Conservation (phyloP, 2,888 invertebrate genomes). For the Stratiomys singularior region DNA sequence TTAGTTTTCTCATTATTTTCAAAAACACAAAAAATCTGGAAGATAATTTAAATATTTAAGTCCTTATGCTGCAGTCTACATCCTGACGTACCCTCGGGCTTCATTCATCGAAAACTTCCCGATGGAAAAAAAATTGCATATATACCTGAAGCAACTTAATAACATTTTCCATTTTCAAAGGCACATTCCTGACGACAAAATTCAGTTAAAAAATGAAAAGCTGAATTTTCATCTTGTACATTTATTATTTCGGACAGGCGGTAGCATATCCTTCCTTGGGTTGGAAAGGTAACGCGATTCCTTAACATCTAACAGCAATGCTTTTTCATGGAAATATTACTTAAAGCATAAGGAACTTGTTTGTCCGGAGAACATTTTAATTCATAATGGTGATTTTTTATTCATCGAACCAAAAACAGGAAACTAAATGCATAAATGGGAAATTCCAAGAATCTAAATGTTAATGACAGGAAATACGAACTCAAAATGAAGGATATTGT, state of each 20-base stretch:
- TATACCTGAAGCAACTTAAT: constrained; percentile 1
- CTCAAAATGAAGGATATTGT: too few species aligned
- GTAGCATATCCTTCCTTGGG: background rate
- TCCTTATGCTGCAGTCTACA: background rate
- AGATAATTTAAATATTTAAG: constrained; percentile 1
- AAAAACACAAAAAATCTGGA: background rate
- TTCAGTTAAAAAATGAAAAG: constrained; percentile 33
- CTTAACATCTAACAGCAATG: background rate
- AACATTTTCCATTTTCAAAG: constrained; percentile 22
- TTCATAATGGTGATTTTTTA: background rate
- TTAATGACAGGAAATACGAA: too few species aligned
- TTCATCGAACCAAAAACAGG: background rate
- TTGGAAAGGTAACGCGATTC: background rate
- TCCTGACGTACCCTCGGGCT: too few species aligned
- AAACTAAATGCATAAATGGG: background rate
- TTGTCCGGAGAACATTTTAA: background rate
- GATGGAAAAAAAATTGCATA: too few species aligned
- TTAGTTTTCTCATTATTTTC: constrained; percentile 19
- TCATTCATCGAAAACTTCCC: too few species aligned
- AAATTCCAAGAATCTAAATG: background rate
- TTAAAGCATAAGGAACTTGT: background rate
- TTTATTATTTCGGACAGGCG: background rate
- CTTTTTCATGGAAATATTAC: background rate
- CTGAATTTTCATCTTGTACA: constrained; percentile 9
- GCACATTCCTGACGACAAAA: constrained; percentile 26